phyloP scores from a whole-genome alignment of 2,888 invertebrate species.

The Cerastoderma edule region DNA sequence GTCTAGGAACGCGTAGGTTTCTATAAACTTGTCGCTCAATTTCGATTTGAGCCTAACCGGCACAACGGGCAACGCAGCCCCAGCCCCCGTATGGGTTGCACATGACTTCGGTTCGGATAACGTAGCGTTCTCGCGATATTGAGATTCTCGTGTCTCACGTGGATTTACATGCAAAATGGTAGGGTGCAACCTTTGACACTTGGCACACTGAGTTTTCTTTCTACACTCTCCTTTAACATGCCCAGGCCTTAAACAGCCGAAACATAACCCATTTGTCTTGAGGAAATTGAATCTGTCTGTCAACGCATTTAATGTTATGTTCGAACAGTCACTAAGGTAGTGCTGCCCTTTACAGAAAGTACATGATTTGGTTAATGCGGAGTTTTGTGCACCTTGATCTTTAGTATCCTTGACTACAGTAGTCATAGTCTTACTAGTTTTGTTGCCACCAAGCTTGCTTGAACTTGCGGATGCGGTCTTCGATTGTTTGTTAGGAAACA shows the following conservation, averaged over 20 bases:
- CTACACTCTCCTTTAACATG: slow-evolving; percentile 25
- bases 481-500: slow-evolving; percentile 13
- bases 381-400: not conserved
- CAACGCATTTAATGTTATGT: not conserved
- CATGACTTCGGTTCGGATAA: not conserved
- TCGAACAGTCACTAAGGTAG: not conserved
- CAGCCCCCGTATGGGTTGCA: slow-evolving; percentile 6
- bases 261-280: slow-evolving; percentile 8
- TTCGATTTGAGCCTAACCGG: slow-evolving; percentile 39
- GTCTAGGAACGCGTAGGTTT: slow-evolving; percentile 52
- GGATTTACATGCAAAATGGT: slow-evolving; percentile 36
- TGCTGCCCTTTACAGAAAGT: not conserved
- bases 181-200: slow-evolving; percentile 23
- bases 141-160: not conserved
- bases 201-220: not conserved
- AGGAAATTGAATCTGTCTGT: not conserved
- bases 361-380: not conserved
- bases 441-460: not conserved
- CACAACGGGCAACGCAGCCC: slow-evolving; percentile 78
- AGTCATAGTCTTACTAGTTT: not conserved
- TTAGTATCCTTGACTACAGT: not conserved
- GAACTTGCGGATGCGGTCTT: not conserved
- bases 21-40: slow-evolving; percentile 13
- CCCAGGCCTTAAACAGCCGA: slow-evolving; percentile 16
- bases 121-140: not conserved